Conservation (phyloP, 2,113 vertebrate genomes). For the Perca schrenkii region DNA sequence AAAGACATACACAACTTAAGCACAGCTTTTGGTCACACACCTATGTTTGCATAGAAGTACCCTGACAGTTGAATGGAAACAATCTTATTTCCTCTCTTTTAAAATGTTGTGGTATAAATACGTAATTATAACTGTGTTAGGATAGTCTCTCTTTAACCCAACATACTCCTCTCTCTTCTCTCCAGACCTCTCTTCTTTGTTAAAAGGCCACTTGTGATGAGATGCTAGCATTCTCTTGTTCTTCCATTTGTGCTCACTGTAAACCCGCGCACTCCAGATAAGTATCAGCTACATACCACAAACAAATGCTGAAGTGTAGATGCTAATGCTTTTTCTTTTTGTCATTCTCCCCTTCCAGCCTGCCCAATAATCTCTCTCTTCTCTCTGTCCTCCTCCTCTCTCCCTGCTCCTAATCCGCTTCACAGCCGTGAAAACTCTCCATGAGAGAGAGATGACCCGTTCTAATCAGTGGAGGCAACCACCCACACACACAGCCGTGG, state of each 20-base stretch:
- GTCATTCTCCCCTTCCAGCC: slow-evolving; percentile 45
- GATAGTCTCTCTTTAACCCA: slow-evolving; percentile 54
- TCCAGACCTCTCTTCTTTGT: slow-evolving; percentile 41
- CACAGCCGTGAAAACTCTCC: slow-evolving; percentile 82
- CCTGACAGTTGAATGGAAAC: background rate
- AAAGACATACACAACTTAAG: background rate
- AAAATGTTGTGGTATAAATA: background rate
- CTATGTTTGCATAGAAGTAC: background rate
- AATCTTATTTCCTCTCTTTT: background rate
- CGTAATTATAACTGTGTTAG: slow-evolving; percentile 39
- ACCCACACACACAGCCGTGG: slow-evolving; percentile 70
- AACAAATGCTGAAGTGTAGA: slow-evolving; percentile 62
- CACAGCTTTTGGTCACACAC: background rate
- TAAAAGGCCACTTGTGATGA: slow-evolving; percentile 46
- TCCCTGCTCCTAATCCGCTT: slow-evolving; percentile 75
- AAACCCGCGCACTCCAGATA: slow-evolving; percentile 51
- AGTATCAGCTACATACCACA: slow-evolving; percentile 51
- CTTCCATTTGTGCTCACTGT: slow-evolving; percentile 58
- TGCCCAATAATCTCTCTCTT: slow-evolving; percentile 64
- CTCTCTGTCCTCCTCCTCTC: slow-evolving; percentile 20
- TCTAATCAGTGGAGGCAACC: slow-evolving; percentile 76
- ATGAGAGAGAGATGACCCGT: slow-evolving; percentile 80
- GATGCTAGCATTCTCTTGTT: slow-evolving; percentile 45
- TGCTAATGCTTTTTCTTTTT: slow-evolving; percentile 65
- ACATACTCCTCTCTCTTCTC: slow-evolving; percentile 23